Base-by-base conservation (phyloP, 2,888 invertebrate species). In the Dasypogon diadema region DNA sequence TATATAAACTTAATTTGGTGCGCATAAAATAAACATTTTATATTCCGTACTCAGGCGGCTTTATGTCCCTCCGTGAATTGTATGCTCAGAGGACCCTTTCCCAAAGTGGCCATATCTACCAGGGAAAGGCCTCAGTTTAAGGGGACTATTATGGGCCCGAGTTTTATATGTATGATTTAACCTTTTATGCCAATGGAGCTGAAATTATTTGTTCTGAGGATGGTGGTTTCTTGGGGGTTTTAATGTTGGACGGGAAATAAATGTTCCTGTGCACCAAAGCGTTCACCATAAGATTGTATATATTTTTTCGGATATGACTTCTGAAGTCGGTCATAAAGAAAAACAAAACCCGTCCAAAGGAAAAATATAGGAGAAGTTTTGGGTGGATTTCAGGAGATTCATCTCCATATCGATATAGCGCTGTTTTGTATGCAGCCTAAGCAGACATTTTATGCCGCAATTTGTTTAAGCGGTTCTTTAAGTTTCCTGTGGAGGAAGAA, bases 121-220 rank as follows among this genome's bases (percentile, higher is more conserved):
- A 22, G 42, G 51, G 46, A 65, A 63, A 37, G 37, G 10, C 42
- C 37, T 42, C 42, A 63, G 18, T 21, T 26, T 14, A 24, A n/a
- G 10, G 48, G 65, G 65, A 37, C 65, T 65, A 65, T 65, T 48
- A 48, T 46, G 48, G 18, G 21, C 18, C 16, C 18, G 37, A 46
- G 21, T 65, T 65, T 46, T 65, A 65, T 65, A 46, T 48, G 46
- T 65, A 65, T 48, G 65, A 22, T 37, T 65, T 46, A 22, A 65
- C 65, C 65, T 65, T 65, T 65, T 65, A 65, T 22, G 46, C 65
- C 65, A 65, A 65, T 65, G 65, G 46, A 26, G 65, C 48, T 65
- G 65, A 65, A 65, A 48, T 65, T 65, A 65, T 65, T 65, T 65
- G 65, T 65, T 65, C 60, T 18, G 16, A 24, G 60, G 60, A 3